Conservation (phyloP, 2,113 vertebrate species). For the Cephalopterus ornatus region DNA sequence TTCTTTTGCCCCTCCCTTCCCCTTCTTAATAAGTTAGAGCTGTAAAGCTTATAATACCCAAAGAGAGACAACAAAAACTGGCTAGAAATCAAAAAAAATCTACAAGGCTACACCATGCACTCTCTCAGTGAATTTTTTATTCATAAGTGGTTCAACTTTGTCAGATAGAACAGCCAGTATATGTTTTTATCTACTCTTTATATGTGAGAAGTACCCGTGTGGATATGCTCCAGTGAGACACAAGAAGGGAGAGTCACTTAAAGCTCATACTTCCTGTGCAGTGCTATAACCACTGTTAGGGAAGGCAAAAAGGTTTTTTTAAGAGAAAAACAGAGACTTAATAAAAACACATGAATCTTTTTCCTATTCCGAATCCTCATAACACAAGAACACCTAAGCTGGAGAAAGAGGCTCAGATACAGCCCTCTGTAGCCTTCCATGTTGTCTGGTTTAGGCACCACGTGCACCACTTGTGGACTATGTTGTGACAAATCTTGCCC, state of each 20-base stretch:
- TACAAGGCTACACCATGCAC: background rate
- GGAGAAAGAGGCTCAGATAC: background rate
- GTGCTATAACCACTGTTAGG: accelerated
- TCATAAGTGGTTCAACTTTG: background rate
- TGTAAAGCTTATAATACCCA: background rate
- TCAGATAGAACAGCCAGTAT: background rate
- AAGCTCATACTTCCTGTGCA: background rate
- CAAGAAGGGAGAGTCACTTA: background rate
- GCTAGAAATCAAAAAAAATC: background rate
- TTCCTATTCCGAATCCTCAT: background rate
- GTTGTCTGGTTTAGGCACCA: background rate
- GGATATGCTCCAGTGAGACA: background rate
- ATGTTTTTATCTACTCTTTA: background rate
- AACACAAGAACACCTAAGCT: accelerated
- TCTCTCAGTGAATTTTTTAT: background rate
- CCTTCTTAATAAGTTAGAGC: background rate
- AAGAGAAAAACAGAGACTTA: background rate
- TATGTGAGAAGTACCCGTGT: background rate
- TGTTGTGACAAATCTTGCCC: background rate
- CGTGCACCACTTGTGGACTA: accelerated
- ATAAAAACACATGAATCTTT: background rate
- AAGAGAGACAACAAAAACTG: background rate
- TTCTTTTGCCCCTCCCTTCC: accelerated
- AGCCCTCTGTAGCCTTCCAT: background rate
- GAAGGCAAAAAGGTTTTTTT: background rate